Conservation (phyloP, 2,797 vertebrate species). For the Neosilurus hyrtlii region DNA sequence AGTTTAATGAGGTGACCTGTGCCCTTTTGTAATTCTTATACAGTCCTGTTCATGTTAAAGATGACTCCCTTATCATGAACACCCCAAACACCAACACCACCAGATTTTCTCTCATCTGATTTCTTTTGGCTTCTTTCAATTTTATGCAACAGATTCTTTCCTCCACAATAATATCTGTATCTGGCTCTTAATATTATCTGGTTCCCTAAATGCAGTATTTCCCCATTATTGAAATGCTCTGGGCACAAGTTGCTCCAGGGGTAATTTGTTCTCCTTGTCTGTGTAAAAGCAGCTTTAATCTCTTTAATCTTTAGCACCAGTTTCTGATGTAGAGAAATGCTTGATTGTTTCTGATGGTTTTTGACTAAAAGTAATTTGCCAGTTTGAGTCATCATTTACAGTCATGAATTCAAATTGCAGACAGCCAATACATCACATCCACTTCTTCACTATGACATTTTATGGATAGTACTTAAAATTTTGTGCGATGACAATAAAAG, state of each 20-base stretch:
- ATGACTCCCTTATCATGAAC: neutral
- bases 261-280: too few relatives aligned
- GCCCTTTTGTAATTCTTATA: neutral
- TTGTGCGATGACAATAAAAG: too few relatives aligned
- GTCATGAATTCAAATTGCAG: neutral
- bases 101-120: neutral
- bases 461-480: too few relatives aligned
- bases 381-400: neutral
- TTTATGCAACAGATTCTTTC: neutral
- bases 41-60: neutral
- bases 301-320: too few relatives aligned
- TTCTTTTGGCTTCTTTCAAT: neutral
- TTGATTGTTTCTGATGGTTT: neutral
- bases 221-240: neutral
- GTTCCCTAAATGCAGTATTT: neutral
- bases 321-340: neutral
- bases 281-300: too few relatives aligned
- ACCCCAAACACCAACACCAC: neutral
- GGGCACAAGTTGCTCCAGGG: too few relatives aligned
- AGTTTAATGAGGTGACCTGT: conserved; percentile 12
- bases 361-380: neutral
- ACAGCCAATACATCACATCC: too few relatives aligned
- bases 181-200: neutral
- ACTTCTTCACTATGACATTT: neutral
- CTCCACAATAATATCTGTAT: neutral